Base-by-base conservation (phyloP, 2,113 vertebrate species). In the Echinops telfairi region DNA sequence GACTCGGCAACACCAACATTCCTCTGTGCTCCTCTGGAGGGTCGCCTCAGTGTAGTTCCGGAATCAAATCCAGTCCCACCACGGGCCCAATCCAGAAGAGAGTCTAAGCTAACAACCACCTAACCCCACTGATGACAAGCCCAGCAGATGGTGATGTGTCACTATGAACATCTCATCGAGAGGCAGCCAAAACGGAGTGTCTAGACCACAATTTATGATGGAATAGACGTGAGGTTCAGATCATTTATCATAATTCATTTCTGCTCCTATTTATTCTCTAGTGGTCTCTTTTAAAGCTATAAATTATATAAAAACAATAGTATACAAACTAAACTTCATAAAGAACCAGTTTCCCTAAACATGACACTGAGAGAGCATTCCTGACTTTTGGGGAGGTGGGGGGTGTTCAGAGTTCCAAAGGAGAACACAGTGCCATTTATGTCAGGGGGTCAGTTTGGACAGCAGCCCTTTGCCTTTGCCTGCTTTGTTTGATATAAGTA, bases 281-380 rank as follows among this genome's bases (percentile, higher is more conserved):
- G 29, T 19, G 94, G 64, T 86, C 89, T 88, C 93, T 95, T 43
- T 91, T 25, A 73, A 93, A 76, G 36, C 36, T 58, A 38, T 90
- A 96, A 96, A 95, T 92, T 77, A 90, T 73, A 23, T 70, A 66
- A 91, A 92, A 96, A 88, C 64, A 94, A 78, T 86, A 92, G 82
- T 38, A 58, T 66, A 57, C 29, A 73, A 90, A 78, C 12, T 10
- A 86, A 86, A 88, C 40, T 87, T 80, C 83, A 83, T 60, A 83
- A 91, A 78, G 83, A 84, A 11, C 57, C 20, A 5, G 70, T 95
- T 95, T 96, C 71, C 36, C 27, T 53, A 88, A 68, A 86, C 10
- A 40, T n/a, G 77, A 53, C 53, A 38, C 29, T 57, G 38, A 91
- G 19, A 91, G n/a, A 57, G 87, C 27, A 86, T 40, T 77, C 29